These are phyloP conservation scores for Cydia strobilella DNA, from an alignment of 1,140 invertebrate species.

Conservation along the genomic window DNA sequence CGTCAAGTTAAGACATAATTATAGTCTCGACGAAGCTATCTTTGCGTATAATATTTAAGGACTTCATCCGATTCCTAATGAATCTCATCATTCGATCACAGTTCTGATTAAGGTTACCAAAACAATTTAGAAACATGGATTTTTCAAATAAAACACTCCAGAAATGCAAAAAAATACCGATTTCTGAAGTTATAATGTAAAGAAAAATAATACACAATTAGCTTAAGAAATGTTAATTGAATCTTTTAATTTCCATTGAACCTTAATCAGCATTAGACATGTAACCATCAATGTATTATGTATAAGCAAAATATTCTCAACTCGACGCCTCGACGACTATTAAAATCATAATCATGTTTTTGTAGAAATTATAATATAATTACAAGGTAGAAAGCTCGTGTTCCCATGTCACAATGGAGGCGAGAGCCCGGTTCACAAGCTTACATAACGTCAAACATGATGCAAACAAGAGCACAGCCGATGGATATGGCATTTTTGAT, in stretches of 20 bases:
- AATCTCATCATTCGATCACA: too few relatives aligned
- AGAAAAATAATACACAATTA: too few relatives aligned
- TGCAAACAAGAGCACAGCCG: constrained; percentile 11
- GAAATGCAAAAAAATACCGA: too few relatives aligned
- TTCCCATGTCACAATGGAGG: constrained; percentile 44
- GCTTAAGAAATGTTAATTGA: background rate
- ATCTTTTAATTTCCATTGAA: background rate
- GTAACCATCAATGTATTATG: background rate
- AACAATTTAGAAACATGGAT: too few relatives aligned
- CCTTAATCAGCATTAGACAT: background rate
- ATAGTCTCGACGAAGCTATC: too few relatives aligned
- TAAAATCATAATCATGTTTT: constrained; percentile 24
- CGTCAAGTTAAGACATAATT: background rate
- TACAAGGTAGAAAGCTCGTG: constrained; percentile 40
- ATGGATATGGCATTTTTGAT: constrained; percentile 25
- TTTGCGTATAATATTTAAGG: too few relatives aligned
- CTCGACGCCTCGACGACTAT: background rate
- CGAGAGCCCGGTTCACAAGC: constrained; percentile 36
- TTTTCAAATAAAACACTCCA: too few relatives aligned
- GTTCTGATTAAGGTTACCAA: too few relatives aligned
- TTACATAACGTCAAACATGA: constrained; percentile 37
- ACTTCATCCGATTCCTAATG: too few relatives aligned
- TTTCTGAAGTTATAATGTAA: too few relatives aligned
- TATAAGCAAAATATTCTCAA: background rate
- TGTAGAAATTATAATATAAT: constrained; percentile 36